Evolutionary conservation across 1,140 invertebrate species (phyloP).

Genomic region (Odontomachus brunneus): DNA sequence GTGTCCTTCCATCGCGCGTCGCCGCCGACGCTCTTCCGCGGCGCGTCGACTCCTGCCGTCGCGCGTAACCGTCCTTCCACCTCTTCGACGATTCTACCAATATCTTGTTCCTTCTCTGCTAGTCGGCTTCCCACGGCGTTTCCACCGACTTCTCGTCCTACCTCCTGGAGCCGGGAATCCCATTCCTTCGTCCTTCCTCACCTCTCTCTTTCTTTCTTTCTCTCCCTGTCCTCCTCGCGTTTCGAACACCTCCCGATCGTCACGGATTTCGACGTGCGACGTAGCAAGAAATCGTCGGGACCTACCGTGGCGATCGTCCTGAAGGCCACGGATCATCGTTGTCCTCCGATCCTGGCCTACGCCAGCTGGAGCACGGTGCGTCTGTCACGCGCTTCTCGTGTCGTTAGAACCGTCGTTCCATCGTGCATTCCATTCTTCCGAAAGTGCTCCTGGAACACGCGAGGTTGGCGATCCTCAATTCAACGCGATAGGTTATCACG

Average conservation of each 20-base stretch:
- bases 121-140: constrained; percentile 51
- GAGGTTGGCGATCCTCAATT: constrained; percentile 27
- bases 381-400: constrained; percentile 60
- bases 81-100: constrained; percentile 55
- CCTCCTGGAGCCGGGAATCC: constrained; percentile 56
- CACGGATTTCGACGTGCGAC: constrained; percentile 53
- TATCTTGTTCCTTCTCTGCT: constrained; percentile 41
- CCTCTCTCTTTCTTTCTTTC: constrained; percentile 7
- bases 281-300: constrained; percentile 30
- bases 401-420: constrained; percentile 69
- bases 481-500: neutral
- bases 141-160: constrained; percentile 53
- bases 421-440: constrained; percentile 41
- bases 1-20: constrained; percentile 68
- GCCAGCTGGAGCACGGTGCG: constrained; percentile 58
- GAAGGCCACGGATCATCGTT: constrained; percentile 38
- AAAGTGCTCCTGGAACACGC: constrained; percentile 68
- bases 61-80: constrained; percentile 34
- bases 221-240: constrained; percentile 1
- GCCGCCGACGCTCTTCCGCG: constrained; percentile 22
- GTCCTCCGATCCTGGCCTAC: constrained; percentile 28
- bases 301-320: constrained; percentile 37
- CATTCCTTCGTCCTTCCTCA: constrained; percentile 25
- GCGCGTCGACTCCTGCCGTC: neutral
- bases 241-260: constrained; percentile 55